Conservation (phyloP, 2,797 vertebrate genomes). For the Lithobates sylvaticus region DNA sequence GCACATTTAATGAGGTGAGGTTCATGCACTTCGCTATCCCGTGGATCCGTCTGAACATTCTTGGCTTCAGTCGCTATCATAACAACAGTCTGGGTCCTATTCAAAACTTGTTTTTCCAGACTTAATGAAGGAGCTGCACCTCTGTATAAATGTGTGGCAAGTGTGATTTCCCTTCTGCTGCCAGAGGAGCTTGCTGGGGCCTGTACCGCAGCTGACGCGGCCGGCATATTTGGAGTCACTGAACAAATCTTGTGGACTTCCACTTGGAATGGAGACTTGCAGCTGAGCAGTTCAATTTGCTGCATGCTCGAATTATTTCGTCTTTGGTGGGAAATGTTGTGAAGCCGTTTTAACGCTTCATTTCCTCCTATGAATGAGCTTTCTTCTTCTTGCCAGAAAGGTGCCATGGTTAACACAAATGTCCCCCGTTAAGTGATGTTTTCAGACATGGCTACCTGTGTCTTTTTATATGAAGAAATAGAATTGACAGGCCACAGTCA, state of each 20-base stretch:
- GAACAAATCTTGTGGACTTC: constrained; percentile 70
- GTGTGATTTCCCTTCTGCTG: constrained; percentile 34
- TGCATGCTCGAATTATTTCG: constrained; percentile 67
- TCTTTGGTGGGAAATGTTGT: constrained; percentile 68
- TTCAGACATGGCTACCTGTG: constrained; percentile 23
- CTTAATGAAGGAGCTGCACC: constrained; percentile 50
- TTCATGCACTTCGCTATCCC: constrained; percentile 32
- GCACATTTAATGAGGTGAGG: constrained; percentile 46
- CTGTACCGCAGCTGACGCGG: constrained; percentile 60
- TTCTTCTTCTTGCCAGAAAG: constrained; percentile 63
- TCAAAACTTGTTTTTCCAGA: constrained; percentile 48
- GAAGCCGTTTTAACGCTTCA: constrained; percentile 69
- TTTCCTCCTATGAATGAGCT: constrained; percentile 69
- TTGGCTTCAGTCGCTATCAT: constrained; percentile 11
- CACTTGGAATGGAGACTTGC: constrained; percentile 69
- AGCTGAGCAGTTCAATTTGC: constrained; percentile 63
- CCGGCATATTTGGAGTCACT: constrained; percentile 68
- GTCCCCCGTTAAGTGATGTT: constrained; percentile 10
- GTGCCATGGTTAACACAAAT: constrained; percentile 56
- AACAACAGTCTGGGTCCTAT: constrained; percentile 36
- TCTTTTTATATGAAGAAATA: constrained; percentile 7
- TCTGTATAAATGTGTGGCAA: constrained; percentile 51
- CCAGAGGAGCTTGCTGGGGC: constrained; percentile 60
- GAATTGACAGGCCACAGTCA: background rate
- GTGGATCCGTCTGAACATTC: constrained; percentile 31